A percentile compares a stretch with the other conserved stretches of the same genome.
These are phyloP conservation scores for Anthoscopus minutus DNA, from an alignment of 2,113 vertebrate genomes.

Conservation along the genomic window DNA sequence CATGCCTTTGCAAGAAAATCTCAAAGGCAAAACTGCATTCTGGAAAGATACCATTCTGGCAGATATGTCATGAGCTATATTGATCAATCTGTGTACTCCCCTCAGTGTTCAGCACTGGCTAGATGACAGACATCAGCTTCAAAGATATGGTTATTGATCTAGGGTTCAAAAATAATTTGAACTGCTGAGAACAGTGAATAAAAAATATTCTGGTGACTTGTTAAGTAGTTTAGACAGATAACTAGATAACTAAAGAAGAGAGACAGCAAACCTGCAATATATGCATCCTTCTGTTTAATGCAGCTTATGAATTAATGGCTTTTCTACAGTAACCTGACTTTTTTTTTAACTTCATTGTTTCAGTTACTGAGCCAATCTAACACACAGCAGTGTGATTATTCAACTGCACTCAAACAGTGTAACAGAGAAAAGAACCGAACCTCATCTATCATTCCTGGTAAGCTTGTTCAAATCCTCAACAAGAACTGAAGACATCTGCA, in stretches of 20 bases:
- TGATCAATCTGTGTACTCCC: background rate
- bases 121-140: background rate
- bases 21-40: background rate
- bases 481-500: background rate
- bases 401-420: conserved; percentile 80
- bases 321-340: background rate
- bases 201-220: background rate
- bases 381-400: conserved; percentile 79
- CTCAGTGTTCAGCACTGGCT: background rate
- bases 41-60: background rate
- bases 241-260: background rate
- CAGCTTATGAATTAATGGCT: background rate
- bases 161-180: background rate
- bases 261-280: background rate
- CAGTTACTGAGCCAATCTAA: conserved; percentile 83
- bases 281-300: background rate
- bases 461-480: background rate
- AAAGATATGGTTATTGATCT: background rate
- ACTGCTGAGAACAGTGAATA: background rate
- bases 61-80: background rate
- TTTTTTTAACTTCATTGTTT: background rate
- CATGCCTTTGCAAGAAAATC: background rate
- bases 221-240: background rate
- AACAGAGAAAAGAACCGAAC: conserved; percentile 87
- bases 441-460: conserved; percentile 86